Percentiles rank a stretch among this genome's conserved stretches.
Evolutionary conservation across 2,888 invertebrate species (phyloP).

Genomic region (Julus scanicus): DNA sequence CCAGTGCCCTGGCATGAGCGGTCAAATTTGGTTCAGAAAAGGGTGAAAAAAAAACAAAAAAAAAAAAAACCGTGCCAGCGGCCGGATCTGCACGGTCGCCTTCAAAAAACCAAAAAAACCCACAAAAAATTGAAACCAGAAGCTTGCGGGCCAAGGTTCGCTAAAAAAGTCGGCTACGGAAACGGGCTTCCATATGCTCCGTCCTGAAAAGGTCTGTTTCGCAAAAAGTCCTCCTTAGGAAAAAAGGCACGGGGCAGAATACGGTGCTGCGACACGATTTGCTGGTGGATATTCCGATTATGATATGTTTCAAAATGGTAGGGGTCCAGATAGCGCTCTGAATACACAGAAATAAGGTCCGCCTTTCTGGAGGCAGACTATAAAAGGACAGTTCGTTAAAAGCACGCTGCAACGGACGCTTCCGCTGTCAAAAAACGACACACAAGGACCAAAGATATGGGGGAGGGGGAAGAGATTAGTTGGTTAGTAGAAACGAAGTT

Average conservation of each 20-base stretch:
- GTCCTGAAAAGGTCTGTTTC: background rate
- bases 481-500: background rate
- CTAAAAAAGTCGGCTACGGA: background rate
- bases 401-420: background rate
- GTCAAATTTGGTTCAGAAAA: background rate
- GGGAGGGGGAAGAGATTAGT: background rate
- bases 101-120: no score
- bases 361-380: background rate
- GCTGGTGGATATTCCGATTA: slow-evolving; percentile 39
- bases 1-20: background rate
- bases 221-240: background rate
- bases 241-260: slow-evolving; percentile 19
- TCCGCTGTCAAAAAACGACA: background rate
- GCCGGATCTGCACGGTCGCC: background rate
- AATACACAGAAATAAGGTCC: slow-evolving; percentile 41
- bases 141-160: background rate
- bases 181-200: background rate
- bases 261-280: slow-evolving; percentile 4
- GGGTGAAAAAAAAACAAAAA: no score
- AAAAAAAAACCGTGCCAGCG: background rate
- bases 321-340: slow-evolving; percentile 21
- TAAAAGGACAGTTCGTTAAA: slow-evolving; percentile 30
- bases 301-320: slow-evolving; percentile 48
- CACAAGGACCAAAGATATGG: background rate
- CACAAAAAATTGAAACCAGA: no score